Evolutionary conservation across 2,888 invertebrate genomes (phyloP).

Genomic region (Drosophila neutralis): DNA sequence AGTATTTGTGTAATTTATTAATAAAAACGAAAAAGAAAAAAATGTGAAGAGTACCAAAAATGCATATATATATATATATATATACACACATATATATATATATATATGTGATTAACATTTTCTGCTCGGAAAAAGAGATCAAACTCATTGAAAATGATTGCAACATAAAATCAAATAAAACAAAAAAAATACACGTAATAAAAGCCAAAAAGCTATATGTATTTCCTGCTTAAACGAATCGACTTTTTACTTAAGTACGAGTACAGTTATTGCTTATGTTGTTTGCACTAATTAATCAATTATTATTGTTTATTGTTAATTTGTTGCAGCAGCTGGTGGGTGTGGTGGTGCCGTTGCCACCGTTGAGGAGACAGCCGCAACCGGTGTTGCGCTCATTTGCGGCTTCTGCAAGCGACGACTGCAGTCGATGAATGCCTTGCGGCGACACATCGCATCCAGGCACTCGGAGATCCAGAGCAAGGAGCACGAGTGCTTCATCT

Average conservation of each 20-base stretch:
- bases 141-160: constrained; percentile 16
- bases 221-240: constrained; percentile 47
- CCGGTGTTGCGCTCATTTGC: constrained; percentile 71
- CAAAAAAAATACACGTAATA: constrained; percentile 35
- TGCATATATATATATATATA: constrained; percentile 33
- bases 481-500: constrained; percentile 81
- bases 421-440: constrained; percentile 82
- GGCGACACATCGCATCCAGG: constrained; percentile 83
- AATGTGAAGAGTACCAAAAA: constrained; percentile 42
- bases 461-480: constrained; percentile 82
- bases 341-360: constrained; percentile 1
- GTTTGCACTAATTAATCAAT: neutral
- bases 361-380: constrained; percentile 40
- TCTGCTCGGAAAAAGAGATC: constrained; percentile 12
- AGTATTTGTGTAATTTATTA: constrained; percentile 32
- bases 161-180: constrained; percentile 30
- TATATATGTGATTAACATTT: constrained; percentile 5
- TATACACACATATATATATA: constrained; percentile 4
- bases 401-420: constrained; percentile 81
- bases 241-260: constrained; percentile 11
- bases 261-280: neutral
- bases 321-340: constrained; percentile 12
- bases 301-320: neutral
- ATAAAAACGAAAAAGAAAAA: neutral
- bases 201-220: constrained; percentile 54